Percentiles rank a stretch among this genome's conserved stretches.
Conservation (phyloP, 1,140 invertebrate species). For the Tetranychus urticae region DNA sequence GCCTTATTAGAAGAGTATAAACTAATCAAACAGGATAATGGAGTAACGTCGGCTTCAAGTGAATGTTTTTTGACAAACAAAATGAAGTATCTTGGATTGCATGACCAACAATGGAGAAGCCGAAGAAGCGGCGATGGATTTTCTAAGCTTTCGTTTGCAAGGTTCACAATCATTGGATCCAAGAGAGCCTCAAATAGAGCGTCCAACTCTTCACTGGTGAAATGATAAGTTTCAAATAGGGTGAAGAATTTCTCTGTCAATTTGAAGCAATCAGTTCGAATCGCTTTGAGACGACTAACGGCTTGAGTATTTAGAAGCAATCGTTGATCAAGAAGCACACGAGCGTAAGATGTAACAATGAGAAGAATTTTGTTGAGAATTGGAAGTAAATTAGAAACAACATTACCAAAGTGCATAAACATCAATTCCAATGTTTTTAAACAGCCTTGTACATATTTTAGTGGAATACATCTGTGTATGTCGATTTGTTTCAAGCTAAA, state of each 20-base stretch:
- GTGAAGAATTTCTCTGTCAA: constrained; percentile 36
- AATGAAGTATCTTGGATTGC: constrained; percentile 42
- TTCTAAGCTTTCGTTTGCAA: constrained; percentile 53
- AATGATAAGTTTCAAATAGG: constrained; percentile 48
- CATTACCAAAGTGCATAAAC: constrained; percentile 57
- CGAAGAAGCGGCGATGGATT: constrained; percentile 56
- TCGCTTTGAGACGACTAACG: constrained; percentile 34
- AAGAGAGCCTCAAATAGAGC: constrained; percentile 48
- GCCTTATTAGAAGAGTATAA: constrained; percentile 40
- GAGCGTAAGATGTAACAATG: constrained; percentile 35
- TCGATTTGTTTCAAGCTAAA: background rate
- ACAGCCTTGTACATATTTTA: background rate
- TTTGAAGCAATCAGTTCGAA: constrained; percentile 20
- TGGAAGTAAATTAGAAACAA: constrained; percentile 38
- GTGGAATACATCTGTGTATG: background rate
- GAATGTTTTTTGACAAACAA: constrained; percentile 30
- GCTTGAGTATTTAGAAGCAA: constrained; percentile 16
- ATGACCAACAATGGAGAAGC: constrained; percentile 46
- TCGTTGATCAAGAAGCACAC: constrained; percentile 28
- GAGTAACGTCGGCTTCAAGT: constrained; percentile 21
- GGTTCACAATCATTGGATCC: constrained; percentile 37
- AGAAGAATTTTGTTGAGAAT: constrained; percentile 44
- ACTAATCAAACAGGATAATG: constrained; percentile 37
- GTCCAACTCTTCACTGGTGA: constrained; percentile 40
- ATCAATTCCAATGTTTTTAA: constrained; percentile 34